A percentile compares a stretch with the other conserved stretches of the same genome.
These are phyloP conservation scores for Falco biarmicus DNA, from an alignment of 2,797 vertebrate genomes.

Conservation along the genomic window DNA sequence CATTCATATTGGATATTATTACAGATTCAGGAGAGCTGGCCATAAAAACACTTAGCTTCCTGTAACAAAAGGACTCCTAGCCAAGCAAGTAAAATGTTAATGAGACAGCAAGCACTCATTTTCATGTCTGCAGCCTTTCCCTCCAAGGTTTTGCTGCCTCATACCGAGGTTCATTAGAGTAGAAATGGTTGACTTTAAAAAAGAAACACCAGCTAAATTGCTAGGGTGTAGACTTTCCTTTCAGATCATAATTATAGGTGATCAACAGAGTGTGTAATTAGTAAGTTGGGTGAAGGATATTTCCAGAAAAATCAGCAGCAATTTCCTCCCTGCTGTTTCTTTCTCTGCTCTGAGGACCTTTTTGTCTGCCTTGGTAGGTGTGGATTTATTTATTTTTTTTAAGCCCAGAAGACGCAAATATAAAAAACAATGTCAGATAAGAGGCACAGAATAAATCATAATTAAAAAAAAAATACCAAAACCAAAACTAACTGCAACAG, in stretches of 20 bases:
- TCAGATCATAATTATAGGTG: constrained; percentile 59
- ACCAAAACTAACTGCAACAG: not conserved
- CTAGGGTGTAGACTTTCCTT: constrained; percentile 44
- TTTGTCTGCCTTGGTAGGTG: constrained; percentile 46
- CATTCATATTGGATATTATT: constrained; percentile 55
- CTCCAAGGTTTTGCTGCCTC: constrained; percentile 43
- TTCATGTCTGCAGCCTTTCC: constrained; percentile 29
- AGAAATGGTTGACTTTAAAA: constrained; percentile 43
- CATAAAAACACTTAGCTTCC: constrained; percentile 66
- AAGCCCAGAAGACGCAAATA: constrained; percentile 15
- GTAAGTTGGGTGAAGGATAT: constrained; percentile 47
- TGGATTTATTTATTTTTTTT: not conserved
- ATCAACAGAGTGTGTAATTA: constrained; percentile 66
- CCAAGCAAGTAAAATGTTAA: constrained; percentile 68
- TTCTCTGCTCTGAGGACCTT: constrained; percentile 41
- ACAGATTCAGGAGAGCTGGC: constrained; percentile 50
- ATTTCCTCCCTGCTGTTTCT: constrained; percentile 56
- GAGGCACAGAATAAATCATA: not conserved
- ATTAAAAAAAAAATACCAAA: not conserved
- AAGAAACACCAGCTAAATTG: constrained; percentile 34
- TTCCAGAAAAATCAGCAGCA: constrained; percentile 64
- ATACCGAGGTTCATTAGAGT: constrained; percentile 47
- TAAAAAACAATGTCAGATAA: not conserved
- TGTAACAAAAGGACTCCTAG: constrained; percentile 62
- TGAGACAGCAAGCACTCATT: constrained; percentile 64